Base-by-base conservation (phyloP, 1,140 invertebrate species). In the Listronotus bonariensis region DNA sequence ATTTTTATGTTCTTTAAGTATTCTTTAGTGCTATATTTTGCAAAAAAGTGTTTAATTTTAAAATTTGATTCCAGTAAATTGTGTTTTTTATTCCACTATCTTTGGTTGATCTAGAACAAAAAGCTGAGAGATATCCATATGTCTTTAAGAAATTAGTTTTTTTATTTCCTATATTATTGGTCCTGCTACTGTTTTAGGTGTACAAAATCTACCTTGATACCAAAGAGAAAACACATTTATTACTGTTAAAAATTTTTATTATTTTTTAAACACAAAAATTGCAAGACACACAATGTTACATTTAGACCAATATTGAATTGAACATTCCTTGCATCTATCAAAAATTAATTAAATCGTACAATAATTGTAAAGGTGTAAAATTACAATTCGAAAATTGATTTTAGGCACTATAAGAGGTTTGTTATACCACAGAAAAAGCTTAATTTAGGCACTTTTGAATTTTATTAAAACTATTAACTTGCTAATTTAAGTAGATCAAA, bases 391-490 rank as follows among this genome's bases (percentile, higher is more conserved):
- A 36, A 52, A 52, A 48, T 48, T 4, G 5, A 0, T 18, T 48
- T 62, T 53, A 53, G 49, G 59, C 59, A 62, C 59, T 53, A 26
- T 31, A 20, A 34, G 57, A 49, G 41, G 61, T 57, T 55, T 65
- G 48, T 57, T 31, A 57, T 49, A 60, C 57, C 57, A 60, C 57
- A 61, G 48, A 31, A 61, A 9, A 61, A 53, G 59, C 59, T 61
- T 20, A 32, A 51, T 53, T 49, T 52, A 61, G 59, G 59, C 59
- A 61, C 59, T 61, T 61, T 51, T 20, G 18, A 40, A 55, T 17
- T 45, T 45, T 40, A 18, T 20, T 41, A 17, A 41, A 40, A 41
- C 6, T 55, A 55, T 34, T 55, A 55, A 41, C 38, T 55, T 14
- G 17, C 53, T 41, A 43, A 51, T 32, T 49, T 49, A 60, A 60